Evolutionary conservation across 2,888 invertebrate species (phyloP).

Genomic region (Calephelis perditalis): DNA sequence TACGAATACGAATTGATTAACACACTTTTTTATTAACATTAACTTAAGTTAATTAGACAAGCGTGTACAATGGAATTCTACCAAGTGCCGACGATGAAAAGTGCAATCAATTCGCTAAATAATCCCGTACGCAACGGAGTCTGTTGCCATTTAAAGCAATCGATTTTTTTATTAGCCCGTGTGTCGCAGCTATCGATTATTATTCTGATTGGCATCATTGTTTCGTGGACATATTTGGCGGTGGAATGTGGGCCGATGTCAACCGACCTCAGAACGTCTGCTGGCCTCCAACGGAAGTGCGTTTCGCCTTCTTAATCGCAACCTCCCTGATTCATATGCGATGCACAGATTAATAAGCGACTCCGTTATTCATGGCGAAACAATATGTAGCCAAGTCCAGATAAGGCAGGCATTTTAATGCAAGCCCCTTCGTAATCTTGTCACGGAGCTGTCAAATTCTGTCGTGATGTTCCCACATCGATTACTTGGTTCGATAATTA

Average conservation of each 20-base stretch:
- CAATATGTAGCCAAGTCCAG: constrained; percentile 41
- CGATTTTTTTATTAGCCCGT: constrained; percentile 25
- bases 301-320: constrained; percentile 30
- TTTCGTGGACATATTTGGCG: constrained; percentile 60
- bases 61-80: too few relatives aligned
- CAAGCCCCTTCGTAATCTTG: constrained; percentile 31
- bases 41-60: too few relatives aligned
- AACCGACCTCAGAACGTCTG: constrained; percentile 39
- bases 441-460: constrained; percentile 24
- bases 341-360: constrained; percentile 38
- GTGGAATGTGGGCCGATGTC: constrained; percentile 54
- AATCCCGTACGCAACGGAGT: background rate
- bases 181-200: constrained; percentile 46
- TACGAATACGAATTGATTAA: too few relatives aligned
- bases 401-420: constrained; percentile 30
- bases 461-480: background rate
- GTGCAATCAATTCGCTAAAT: background rate
- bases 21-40: too few relatives aligned
- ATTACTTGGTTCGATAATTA: too few relatives aligned
- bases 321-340: constrained; percentile 54
- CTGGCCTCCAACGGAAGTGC: constrained; percentile 43
- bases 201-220: constrained; percentile 53
- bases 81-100: too few relatives aligned
- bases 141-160: constrained; percentile 18
- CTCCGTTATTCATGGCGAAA: constrained; percentile 49